phyloP scores from a whole-genome alignment of 2,113 vertebrate genomes.

The Brachyhypopomus occidentalis region DNA sequence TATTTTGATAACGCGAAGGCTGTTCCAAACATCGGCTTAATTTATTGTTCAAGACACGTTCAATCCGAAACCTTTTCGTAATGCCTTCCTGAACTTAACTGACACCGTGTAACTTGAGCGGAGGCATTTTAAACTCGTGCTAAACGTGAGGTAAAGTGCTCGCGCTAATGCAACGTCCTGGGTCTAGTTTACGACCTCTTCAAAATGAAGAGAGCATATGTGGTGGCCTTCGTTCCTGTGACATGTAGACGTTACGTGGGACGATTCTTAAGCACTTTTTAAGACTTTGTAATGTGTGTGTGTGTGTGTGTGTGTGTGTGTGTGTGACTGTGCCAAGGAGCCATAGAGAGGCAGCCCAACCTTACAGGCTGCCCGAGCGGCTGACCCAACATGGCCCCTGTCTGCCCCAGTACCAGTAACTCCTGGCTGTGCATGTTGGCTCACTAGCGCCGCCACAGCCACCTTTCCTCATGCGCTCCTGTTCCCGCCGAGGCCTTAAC shows the following conservation, averaged over 20 bases:
- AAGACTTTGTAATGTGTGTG: constrained; percentile 57
- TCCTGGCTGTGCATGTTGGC: not conserved
- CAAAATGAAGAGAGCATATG: not conserved
- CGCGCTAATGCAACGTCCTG: constrained; percentile 48
- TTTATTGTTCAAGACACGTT: not conserved
- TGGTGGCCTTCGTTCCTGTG: constrained; percentile 47
- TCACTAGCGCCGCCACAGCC: constrained; percentile 35
- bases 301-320: too few species aligned
- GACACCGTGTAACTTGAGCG: constrained; percentile 26
- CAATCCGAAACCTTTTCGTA: not conserved
- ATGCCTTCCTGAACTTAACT: constrained; percentile 15
- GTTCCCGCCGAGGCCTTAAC: constrained; percentile 63
- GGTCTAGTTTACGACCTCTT: constrained; percentile 41
- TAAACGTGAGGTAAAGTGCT: constrained; percentile 15
- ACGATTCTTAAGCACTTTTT: constrained; percentile 58
- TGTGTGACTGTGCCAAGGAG: not conserved
- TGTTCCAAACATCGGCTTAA: not conserved
- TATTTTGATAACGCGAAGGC: not conserved
- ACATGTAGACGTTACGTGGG: constrained; percentile 56
- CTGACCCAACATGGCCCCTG: constrained; percentile 41
- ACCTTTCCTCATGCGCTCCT: constrained; percentile 44
- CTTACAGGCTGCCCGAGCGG: constrained; percentile 10
- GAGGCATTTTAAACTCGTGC: constrained; percentile 36
- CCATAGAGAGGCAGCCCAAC: constrained; percentile 34
- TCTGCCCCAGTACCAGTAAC: not conserved